Evolutionary conservation across 2,888 invertebrate genomes (phyloP).

Genomic region (Caenorhabditis wallacei): DNA sequence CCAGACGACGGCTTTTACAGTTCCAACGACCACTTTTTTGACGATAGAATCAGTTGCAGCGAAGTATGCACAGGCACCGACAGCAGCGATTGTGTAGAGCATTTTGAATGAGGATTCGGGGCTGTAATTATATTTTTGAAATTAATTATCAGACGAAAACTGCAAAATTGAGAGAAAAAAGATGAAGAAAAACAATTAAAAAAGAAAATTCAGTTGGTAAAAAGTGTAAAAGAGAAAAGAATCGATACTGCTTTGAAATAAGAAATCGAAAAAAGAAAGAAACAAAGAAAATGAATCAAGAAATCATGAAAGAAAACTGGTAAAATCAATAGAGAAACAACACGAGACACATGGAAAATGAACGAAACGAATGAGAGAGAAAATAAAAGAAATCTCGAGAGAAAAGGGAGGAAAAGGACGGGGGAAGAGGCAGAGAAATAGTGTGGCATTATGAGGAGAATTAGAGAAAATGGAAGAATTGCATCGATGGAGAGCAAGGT

Average conservation of each 20-base stretch:
- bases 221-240: too few relatives aligned
- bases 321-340: constrained; percentile 33
- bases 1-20: constrained; percentile 58
- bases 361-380: background rate
- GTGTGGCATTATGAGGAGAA: constrained; percentile 1
- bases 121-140: too few relatives aligned
- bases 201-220: too few relatives aligned
- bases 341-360: constrained; percentile 21
- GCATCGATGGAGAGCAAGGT: background rate
- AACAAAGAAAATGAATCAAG: background rate
- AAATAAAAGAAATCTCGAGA: constrained; percentile 7
- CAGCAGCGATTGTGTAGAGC: constrained; percentile 55
- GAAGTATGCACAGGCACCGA: constrained; percentile 57
- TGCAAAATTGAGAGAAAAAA: background rate
- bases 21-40: constrained; percentile 47
- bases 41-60: constrained; percentile 40
- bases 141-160: too few relatives aligned
- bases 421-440: background rate
- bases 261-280: background rate
- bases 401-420: constrained; percentile 1
- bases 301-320: background rate
- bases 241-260: background rate
- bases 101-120: constrained; percentile 14
- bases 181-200: background rate
- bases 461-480: background rate